phyloP scores from a whole-genome alignment of 2,888 invertebrate species.

The Meteorus colon region DNA sequence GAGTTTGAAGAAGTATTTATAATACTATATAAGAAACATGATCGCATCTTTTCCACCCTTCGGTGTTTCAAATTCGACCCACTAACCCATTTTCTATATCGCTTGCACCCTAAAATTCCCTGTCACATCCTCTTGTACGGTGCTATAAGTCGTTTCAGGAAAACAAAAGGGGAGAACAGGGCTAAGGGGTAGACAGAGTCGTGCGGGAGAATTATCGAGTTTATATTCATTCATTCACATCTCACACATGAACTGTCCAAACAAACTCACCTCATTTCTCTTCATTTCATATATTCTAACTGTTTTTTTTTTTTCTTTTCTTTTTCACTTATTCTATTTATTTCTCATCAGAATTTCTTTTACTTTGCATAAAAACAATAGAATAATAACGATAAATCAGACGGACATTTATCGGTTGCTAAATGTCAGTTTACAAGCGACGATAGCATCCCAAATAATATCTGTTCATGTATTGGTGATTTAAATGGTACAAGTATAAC shows the following conservation, averaged over 20 bases:
- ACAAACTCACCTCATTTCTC: too few relatives aligned
- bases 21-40: neutral
- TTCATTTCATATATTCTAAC: neutral
- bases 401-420: slow-evolving; percentile 10
- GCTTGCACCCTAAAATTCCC: slow-evolving; percentile 56
- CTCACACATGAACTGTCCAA: neutral
- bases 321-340: slow-evolving; percentile 22
- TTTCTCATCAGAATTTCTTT: neutral
- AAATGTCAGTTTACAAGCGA: slow-evolving; percentile 14
- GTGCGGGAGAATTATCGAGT: slow-evolving; percentile 60
- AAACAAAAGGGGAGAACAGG: slow-evolving; percentile 52
- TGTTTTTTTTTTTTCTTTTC: neutral
- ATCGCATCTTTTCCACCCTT: slow-evolving; percentile 24
- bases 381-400: neutral
- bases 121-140: slow-evolving; percentile 37
- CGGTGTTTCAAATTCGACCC: slow-evolving; percentile 55
- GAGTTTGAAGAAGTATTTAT: neutral
- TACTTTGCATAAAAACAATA: slow-evolving; percentile 36
- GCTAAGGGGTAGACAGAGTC: slow-evolving; percentile 49
- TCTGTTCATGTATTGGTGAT: slow-evolving; percentile 9
- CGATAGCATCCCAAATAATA: neutral
- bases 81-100: slow-evolving; percentile 64
- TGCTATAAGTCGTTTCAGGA: neutral
- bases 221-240: neutral
- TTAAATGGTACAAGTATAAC: slow-evolving; percentile 2